phyloP scores from a whole-genome alignment of 2,888 invertebrate species.

The Drosophila borborema region DNA sequence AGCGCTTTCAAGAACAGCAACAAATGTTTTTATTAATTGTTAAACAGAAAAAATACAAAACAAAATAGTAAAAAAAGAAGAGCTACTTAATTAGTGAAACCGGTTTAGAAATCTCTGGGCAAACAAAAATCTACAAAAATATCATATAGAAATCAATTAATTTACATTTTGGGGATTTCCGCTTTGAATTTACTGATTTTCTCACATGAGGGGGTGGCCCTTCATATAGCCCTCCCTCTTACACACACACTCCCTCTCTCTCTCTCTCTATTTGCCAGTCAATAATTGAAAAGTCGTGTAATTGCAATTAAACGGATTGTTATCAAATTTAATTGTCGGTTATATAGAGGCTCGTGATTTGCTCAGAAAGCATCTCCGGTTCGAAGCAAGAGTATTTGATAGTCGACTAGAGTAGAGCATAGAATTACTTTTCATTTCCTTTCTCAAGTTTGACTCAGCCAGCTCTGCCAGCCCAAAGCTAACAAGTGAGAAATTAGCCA shows the following conservation, averaged over 20 bases:
- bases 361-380: constrained; percentile 30
- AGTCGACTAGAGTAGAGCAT: neutral
- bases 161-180: constrained; percentile 78
- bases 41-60: constrained; percentile 15
- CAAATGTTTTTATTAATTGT: constrained; percentile 39
- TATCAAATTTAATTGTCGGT: constrained; percentile 29
- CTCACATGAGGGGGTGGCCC: constrained; percentile 4
- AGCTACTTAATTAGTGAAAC: constrained; percentile 60
- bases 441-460: too few relatives aligned
- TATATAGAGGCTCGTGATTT: constrained; percentile 25
- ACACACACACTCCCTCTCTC: neutral
- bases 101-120: constrained; percentile 60
- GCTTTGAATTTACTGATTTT: constrained; percentile 34
- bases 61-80: constrained; percentile 34
- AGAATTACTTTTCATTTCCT: neutral
- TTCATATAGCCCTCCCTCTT: neutral
- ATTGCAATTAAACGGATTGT: constrained; percentile 51
- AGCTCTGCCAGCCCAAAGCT: neutral
- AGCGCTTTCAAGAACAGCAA: constrained; percentile 34
- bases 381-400: neutral
- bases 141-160: constrained; percentile 66
- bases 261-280: constrained; percentile 39
- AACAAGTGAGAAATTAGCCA: constrained; percentile 16
- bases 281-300: constrained; percentile 71
- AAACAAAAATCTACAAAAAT: constrained; percentile 33